A percentile compares a stretch with the other conserved stretches of the same genome.
These are phyloP conservation scores for Drosophila serrata DNA, from an alignment of 1,140 invertebrate genomes.

Conservation along the genomic window DNA sequence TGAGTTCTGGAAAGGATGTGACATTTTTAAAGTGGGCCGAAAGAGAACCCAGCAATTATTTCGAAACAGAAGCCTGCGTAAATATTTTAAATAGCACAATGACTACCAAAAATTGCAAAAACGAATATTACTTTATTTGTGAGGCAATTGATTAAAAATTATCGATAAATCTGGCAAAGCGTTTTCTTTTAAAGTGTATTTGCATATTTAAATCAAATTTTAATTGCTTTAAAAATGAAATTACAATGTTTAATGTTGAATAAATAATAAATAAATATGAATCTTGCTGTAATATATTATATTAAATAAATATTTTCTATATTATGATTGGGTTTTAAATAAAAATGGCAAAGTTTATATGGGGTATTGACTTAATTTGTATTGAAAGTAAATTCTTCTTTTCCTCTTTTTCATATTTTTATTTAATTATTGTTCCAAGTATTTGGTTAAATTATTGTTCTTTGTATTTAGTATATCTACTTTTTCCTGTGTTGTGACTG, in stretches of 20 bases:
- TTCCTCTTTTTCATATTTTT: neutral
- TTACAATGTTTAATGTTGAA: neutral
- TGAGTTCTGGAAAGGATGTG: neutral
- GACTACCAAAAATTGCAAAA: neutral
- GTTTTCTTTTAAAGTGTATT: no score
- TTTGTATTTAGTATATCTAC: no score
- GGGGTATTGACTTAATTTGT: no score
- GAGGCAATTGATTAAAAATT: neutral
- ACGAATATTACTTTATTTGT: neutral
- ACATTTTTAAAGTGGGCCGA: neutral
- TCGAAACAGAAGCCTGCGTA: neutral
- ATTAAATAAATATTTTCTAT: neutral
- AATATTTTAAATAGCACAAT: neutral
- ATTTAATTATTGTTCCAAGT: no score
- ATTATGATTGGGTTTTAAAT: neutral
- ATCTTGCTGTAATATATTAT: neutral
- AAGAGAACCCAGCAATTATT: neutral
- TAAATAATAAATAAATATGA: neutral
- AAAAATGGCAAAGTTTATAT: neutral
- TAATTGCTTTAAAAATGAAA: neutral
- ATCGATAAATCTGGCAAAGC: neutral
- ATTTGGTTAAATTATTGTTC: no score
- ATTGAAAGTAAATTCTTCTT: neutral
- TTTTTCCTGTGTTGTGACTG: slow-evolving; percentile 10
- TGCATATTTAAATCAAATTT: no score